Percentiles rank a stretch among this genome's conserved stretches.
These are phyloP conservation scores for Cepaea hortensis DNA, from an alignment of 2,888 invertebrate genomes.

Conservation along the genomic window DNA sequence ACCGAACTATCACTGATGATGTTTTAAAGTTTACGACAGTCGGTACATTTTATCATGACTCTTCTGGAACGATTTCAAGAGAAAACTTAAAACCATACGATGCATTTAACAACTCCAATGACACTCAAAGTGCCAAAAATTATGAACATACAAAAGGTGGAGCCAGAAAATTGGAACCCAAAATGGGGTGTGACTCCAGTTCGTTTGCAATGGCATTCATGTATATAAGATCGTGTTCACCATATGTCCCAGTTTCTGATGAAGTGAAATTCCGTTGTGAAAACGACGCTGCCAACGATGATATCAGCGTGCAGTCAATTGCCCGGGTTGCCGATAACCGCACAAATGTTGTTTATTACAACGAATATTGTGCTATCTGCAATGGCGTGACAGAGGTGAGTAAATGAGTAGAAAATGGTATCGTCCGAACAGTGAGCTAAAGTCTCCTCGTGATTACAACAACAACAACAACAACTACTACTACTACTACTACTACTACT, in stretches of 20 bases:
- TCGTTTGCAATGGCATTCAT: background rate
- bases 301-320: background rate
- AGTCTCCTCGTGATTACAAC: too few species aligned
- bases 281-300: background rate
- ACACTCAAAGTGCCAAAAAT: background rate
- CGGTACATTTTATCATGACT: too few species aligned
- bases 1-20: too few species aligned
- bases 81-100: background rate
- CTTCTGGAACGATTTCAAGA: too few species aligned
- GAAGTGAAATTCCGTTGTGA: background rate
- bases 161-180: background rate
- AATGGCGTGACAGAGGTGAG: background rate
- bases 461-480: too few species aligned
- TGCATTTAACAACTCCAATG: background rate
- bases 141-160: background rate
- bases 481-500: too few species aligned
- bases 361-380: constrained; percentile 25
- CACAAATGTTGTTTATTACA: constrained; percentile 7
- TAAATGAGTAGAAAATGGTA: background rate
- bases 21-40: too few species aligned
- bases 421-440: too few species aligned
- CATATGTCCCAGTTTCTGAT: background rate
- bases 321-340: background rate
- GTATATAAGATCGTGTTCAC: constrained; percentile 11
- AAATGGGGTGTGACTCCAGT: background rate